phyloP scores from a whole-genome alignment of 2,113 vertebrate genomes.

The Electrona antarctica region DNA sequence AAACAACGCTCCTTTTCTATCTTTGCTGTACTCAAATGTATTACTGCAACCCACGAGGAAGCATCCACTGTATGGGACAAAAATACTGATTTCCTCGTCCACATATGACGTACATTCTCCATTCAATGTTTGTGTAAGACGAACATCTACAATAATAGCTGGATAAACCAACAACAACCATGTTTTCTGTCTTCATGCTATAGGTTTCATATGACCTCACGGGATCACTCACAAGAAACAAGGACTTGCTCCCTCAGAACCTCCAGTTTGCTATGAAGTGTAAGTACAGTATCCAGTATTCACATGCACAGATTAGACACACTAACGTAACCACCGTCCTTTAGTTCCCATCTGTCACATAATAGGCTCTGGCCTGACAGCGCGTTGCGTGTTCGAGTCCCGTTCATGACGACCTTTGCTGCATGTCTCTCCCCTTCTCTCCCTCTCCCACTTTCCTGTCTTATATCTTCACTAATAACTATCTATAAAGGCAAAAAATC shows the following conservation, averaged over 20 bases:
- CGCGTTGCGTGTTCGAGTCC: too few species aligned
- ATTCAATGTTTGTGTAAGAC: too few species aligned
- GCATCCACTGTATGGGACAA: too few species aligned
- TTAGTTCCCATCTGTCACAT: neutral
- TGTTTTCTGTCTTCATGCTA: conserved; percentile 51
- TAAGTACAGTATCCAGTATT: conserved; percentile 74
- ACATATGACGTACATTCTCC: neutral
- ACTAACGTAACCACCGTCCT: conserved; percentile 30
- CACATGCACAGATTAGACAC: conserved; percentile 45
- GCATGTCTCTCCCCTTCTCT: too few species aligned
- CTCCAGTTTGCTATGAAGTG: conserved; percentile 94
- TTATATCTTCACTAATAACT: too few species aligned
- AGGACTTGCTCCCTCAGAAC: conserved; percentile 92
- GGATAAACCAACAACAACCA: neutral
- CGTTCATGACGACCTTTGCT: too few species aligned
- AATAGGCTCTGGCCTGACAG: too few species aligned
- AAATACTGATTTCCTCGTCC: neutral
- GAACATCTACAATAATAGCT: too few species aligned
- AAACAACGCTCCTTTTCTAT: too few species aligned
- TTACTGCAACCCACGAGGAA: neutral
- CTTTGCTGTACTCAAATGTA: too few species aligned
- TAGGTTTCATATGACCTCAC: conserved; percentile 91
- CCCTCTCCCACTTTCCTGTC: too few species aligned
- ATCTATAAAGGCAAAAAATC: too few species aligned
- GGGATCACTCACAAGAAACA: conserved; percentile 90